Conservation (phyloP, 2,797 vertebrate genomes). For the Sebastes taczanowskii region DNA sequence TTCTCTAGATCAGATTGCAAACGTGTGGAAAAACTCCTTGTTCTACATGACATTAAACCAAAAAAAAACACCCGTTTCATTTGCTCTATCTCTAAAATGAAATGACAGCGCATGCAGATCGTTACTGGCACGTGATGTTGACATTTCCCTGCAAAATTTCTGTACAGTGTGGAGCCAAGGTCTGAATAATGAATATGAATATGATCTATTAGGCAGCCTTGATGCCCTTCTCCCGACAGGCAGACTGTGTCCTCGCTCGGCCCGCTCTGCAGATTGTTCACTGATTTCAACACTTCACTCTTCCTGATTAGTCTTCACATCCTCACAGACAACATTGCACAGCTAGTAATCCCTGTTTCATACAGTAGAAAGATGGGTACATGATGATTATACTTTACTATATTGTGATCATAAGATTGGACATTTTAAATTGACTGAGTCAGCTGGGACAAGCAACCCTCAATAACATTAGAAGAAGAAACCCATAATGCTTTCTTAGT, state of each 20-base stretch:
- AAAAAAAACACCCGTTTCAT: conserved; percentile 10
- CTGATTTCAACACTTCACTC: not conserved
- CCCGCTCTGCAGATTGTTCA: conserved; percentile 11
- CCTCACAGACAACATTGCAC: not conserved
- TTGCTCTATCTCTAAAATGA: not conserved
- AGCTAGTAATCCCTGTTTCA: not conserved
- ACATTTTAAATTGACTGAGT: not conserved
- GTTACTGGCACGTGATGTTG: conserved; percentile 27
- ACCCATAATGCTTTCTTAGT: not conserved
- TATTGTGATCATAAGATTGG: not conserved
- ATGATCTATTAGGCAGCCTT: conserved; percentile 48
- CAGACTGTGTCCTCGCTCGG: conserved; percentile 36
- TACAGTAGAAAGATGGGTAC: not conserved
- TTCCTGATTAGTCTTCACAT: not conserved
- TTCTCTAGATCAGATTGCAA: not conserved
- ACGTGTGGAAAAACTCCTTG: not conserved
- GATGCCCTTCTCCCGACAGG: conserved; percentile 25
- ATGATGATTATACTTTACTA: not conserved
- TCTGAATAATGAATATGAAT: conserved; percentile 65
- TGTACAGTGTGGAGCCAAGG: conserved; percentile 32
- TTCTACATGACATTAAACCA: conserved; percentile 10
- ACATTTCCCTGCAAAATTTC: conserved; percentile 44
- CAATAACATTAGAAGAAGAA: not conserved
- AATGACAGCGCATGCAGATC: conserved; percentile 10
- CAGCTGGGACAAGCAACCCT: not conserved